Base-by-base conservation (phyloP, 2,113 vertebrate species). In the Oncorhynchus tshawytscha region DNA sequence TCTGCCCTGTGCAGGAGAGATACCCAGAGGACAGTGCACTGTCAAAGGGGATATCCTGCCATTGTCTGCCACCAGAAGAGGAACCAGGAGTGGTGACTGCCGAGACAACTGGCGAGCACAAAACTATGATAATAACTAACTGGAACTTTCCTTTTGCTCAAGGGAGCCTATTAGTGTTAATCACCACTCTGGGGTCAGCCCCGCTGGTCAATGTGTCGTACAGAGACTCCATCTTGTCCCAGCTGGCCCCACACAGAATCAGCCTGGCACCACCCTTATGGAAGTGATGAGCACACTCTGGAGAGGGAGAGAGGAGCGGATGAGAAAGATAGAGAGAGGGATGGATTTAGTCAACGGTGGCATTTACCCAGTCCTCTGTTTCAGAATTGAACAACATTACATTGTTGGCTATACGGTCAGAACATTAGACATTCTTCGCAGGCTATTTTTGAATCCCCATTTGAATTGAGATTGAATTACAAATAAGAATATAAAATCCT, bases 191-290 rank as follows among this genome's bases (percentile, higher is more conserved):
- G 70, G 96, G 97, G 79, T 99, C 96, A 71, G 96, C 93, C 11
- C 90, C 92, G 0, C 81, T 93, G 12, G 92, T 94, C 85, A 99
- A 86, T 54, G 93, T 87, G 27, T 97, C 95, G 7, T 94, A 92
- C 29, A 99, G 92, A n/a, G 88, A 94, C 90, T 99, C 95, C 20
- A 99, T 87, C 51, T 96, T 95, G 70, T 99, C 96, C 96, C 96
- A 96, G 57, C 89, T 94, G 13, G 93, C 95, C 3, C 97, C 97
- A 78, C 98, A 97, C 25, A 99, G 84, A 79, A 99, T 93, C 72
- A 99, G 92, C 67, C 96, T 95, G 11, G 96, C 96, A 20, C 98
- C 98, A 5, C 94, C 95, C 12, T 90, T 72, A 3, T 99, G 97
- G 87, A 99, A 96, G 70, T 96, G 91, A 8, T 88, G 92, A 70